Conservation (phyloP, 2,113 vertebrate genomes). For the Sapajus apella region DNA sequence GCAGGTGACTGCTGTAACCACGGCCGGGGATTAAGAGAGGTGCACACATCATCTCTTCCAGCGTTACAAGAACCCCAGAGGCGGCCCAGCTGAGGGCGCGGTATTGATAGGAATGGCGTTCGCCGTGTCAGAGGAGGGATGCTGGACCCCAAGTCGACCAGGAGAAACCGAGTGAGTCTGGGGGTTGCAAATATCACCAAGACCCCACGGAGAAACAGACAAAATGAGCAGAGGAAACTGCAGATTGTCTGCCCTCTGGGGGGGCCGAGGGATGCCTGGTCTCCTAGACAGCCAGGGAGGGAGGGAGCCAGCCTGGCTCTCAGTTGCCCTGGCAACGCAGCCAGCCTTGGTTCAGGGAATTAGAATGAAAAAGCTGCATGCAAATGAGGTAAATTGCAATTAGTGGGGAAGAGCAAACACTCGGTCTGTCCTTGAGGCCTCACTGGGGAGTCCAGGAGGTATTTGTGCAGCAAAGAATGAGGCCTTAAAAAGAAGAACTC, state of each 20-base stretch:
- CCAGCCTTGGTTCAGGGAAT: neutral
- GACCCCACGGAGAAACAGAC: neutral
- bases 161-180: accelerated
- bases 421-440: neutral
- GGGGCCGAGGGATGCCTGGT: neutral
- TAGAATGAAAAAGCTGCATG: conserved; percentile 53
- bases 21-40: neutral
- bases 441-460: neutral
- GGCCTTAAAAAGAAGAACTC: accelerated
- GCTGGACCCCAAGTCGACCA: accelerated
- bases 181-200: accelerated
- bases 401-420: neutral
- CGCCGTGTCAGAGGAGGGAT: accelerated
- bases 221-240: neutral
- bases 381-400: conserved; percentile 46
- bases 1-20: neutral
- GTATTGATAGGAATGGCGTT: accelerated
- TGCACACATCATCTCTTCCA: accelerated
- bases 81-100: accelerated
- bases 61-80: neutral
- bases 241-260: neutral
- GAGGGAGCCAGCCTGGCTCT: neutral
- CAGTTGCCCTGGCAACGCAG: conserved; percentile 50
- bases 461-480: neutral
- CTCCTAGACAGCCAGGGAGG: neutral